Evolutionary conservation across 2,888 invertebrate genomes (phyloP).

Genomic region (Drosophila pseudotalamancana): DNA sequence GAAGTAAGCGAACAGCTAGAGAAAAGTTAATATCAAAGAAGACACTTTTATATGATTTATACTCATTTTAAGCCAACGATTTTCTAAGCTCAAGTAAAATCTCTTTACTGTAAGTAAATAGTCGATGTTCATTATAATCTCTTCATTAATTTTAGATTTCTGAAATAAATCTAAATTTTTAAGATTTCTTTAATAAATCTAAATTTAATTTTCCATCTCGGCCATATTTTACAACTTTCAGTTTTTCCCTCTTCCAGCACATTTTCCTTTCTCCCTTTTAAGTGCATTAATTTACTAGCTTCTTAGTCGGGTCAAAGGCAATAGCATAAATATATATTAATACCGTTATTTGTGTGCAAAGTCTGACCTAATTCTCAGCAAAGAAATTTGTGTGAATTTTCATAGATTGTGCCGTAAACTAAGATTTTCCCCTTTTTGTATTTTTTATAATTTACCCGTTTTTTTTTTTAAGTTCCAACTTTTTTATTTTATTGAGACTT

Average conservation of each 20-base stretch:
- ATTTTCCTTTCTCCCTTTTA: too few species aligned
- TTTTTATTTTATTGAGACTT: neutral
- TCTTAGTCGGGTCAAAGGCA: constrained; percentile 7
- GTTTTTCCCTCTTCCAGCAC: neutral
- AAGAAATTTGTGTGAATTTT: constrained; percentile 1
- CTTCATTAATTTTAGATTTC: too few species aligned
- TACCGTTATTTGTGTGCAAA: neutral
- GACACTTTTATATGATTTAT: too few species aligned
- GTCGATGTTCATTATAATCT: too few species aligned
- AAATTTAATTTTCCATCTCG: neutral
- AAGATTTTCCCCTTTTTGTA: constrained; percentile 19
- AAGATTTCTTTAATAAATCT: neutral
- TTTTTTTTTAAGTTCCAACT: neutral
- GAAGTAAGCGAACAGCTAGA: neutral
- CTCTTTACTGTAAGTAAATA: too few species aligned
- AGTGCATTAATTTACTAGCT: neutral
- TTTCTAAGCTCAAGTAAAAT: too few species aligned
- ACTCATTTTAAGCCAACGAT: too few species aligned
- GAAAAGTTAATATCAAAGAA: too few species aligned
- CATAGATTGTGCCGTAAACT: constrained; percentile 9
- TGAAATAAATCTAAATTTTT: neutral
- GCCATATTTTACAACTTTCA: too few species aligned
- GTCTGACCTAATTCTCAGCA: constrained; percentile 16
- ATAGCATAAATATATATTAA: constrained; percentile 5
- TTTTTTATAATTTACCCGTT: constrained; percentile 6